Percentiles rank a stretch among this genome's conserved stretches.
Evolutionary conservation across 2,113 vertebrate genomes (phyloP).

Genomic region (Ictalurus punctatus): DNA sequence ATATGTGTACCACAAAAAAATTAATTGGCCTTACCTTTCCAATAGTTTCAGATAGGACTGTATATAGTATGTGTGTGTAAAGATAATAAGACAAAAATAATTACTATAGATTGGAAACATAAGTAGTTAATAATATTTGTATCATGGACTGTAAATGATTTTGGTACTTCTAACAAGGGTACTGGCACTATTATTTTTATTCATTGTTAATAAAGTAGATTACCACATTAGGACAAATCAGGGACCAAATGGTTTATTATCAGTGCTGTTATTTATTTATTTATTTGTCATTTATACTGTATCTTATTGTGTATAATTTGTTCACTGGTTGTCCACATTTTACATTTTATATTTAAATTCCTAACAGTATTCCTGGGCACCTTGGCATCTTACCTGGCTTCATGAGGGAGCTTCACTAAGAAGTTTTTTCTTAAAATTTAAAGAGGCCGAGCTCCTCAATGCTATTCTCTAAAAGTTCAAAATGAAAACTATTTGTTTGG

Average conservation of each 20-base stretch:
- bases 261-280: not conserved
- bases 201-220: not conserved
- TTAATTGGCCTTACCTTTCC: too few species aligned
- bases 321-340: not conserved
- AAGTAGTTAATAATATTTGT: not conserved
- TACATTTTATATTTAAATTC: not conserved
- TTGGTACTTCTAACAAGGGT: not conserved
- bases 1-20: too few species aligned
- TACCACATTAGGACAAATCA: not conserved
- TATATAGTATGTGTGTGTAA: not conserved
- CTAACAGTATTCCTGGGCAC: not conserved
- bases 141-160: not conserved
- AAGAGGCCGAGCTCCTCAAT: not conserved
- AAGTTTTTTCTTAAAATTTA: not conserved
- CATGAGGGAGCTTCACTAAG: not conserved
- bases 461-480: not conserved
- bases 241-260: not conserved
- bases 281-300: not conserved
- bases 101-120: not conserved
- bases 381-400: not conserved
- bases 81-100: not conserved
- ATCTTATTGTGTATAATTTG: not conserved
- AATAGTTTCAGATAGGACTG: too few species aligned
- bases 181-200: not conserved
- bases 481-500: not conserved